These are phyloP conservation scores for Moxostoma hubbsi DNA, from an alignment of 2,797 vertebrate genomes.

Conservation along the genomic window DNA sequence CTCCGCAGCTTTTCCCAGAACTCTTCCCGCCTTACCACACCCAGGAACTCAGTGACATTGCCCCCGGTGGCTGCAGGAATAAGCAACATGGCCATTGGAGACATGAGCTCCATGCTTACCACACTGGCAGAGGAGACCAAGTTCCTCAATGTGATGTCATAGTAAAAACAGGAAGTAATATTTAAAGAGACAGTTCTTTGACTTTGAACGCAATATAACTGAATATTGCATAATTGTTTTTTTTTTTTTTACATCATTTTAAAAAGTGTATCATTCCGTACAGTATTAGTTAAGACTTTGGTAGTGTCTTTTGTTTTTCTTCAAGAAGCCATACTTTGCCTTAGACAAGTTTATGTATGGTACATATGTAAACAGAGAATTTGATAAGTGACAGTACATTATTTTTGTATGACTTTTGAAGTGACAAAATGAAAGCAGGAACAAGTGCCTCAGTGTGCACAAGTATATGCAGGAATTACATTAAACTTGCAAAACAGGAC, in stretches of 20 bases:
- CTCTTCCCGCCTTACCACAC: conserved; percentile 90
- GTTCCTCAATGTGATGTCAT: conserved; percentile 87
- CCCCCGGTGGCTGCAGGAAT: conserved; percentile 80
- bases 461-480: conserved; percentile 56
- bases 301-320: conserved; percentile 65
- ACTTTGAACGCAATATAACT: conserved; percentile 32
- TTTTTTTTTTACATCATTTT: conserved; percentile 46
- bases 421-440: conserved; percentile 61
- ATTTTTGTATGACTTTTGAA: conserved; percentile 61
- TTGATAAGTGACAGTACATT: conserved; percentile 58
- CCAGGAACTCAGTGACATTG: conserved; percentile 85
- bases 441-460: conserved; percentile 76
- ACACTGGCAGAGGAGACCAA: conserved; percentile 89
- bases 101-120: conserved; percentile 92
- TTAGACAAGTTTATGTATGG: conserved; percentile 61
- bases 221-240: conserved; percentile 11
- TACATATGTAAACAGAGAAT: conserved; percentile 51
- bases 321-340: conserved; percentile 73
- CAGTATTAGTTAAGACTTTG: conserved; percentile 60
- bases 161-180: conserved; percentile 38
- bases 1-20: conserved; percentile 88
- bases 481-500: conserved; percentile 18
- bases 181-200: not conserved
- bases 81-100: conserved; percentile 92
- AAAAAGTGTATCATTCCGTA: conserved; percentile 58